phyloP scores from a whole-genome alignment of 2,797 vertebrate species.

The Pangasius macronema region DNA sequence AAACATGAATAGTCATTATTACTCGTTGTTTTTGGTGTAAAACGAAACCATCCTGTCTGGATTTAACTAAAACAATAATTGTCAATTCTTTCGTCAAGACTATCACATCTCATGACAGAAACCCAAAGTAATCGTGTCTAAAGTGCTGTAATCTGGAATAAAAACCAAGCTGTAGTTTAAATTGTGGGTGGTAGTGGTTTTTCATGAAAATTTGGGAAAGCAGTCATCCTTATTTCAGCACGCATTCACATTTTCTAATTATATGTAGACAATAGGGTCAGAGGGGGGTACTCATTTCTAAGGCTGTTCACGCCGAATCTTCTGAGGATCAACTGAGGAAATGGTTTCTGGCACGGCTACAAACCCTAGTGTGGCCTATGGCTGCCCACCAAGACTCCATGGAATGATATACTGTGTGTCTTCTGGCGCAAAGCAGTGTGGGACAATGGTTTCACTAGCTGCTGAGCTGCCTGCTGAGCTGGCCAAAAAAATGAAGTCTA shows the following conservation, averaged over 20 bases:
- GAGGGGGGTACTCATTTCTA: constrained; percentile 64
- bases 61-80: constrained; percentile 44
- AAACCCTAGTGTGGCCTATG: constrained; percentile 70
- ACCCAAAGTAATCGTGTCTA: constrained; percentile 1
- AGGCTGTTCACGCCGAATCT: constrained; percentile 59
- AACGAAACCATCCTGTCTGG: constrained; percentile 5
- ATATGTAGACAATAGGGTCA: constrained; percentile 67
- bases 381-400: constrained; percentile 65
- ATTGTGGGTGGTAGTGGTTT: constrained; percentile 59
- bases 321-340: constrained; percentile 65
- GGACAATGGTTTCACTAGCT: constrained; percentile 55
- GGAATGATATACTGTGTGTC: constrained; percentile 67
- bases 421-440: constrained; percentile 56
- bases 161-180: constrained; percentile 48
- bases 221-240: constrained; percentile 73
- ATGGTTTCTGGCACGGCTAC: constrained; percentile 68
- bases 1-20: background rate
- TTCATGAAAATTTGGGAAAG: constrained; percentile 56
- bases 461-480: constrained; percentile 47
- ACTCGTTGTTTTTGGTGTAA: background rate
- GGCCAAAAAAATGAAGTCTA: constrained; percentile 43
- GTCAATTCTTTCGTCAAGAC: constrained; percentile 38
- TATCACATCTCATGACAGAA: constrained; percentile 39
- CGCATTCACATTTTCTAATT: constrained; percentile 73
- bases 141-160: constrained; percentile 33